Evolutionary conservation across 2,113 vertebrate genomes (phyloP).

Genomic region (Neoarius graeffei): DNA sequence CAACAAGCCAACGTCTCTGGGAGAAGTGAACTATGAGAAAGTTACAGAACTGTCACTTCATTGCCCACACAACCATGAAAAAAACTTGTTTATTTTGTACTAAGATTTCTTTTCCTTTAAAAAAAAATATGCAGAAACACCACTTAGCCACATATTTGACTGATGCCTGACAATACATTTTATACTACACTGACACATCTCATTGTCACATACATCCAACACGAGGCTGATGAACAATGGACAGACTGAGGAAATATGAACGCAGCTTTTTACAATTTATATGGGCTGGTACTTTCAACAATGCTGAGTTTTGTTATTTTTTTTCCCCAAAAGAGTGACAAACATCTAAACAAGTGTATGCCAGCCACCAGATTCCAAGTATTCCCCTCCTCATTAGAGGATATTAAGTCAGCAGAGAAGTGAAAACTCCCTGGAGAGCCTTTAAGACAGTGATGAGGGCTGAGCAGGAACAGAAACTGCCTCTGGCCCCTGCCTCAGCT

Average conservation of each 20-base stretch:
- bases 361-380: constrained; percentile 25
- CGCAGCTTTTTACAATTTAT: neutral
- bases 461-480: constrained; percentile 48
- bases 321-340: neutral
- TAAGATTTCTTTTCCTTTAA: constrained; percentile 4
- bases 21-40: constrained; percentile 46
- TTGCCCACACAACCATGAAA: constrained; percentile 35
- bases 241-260: constrained; percentile 33
- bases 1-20: constrained; percentile 25
- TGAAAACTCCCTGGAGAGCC: constrained; percentile 54
- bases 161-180: constrained; percentile 42
- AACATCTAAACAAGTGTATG: constrained; percentile 22
- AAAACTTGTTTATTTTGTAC: constrained; percentile 37
- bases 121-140: constrained; percentile 11
- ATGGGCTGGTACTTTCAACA: neutral
- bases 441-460: constrained; percentile 47
- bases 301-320: neutral
- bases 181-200: constrained; percentile 9
- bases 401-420: constrained; percentile 49
- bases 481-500: constrained; percentile 22
- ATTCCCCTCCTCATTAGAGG: constrained; percentile 43
- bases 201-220: constrained; percentile 33
- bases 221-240: constrained; percentile 37
- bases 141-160: constrained; percentile 24
- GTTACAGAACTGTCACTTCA: constrained; percentile 29